These are phyloP conservation scores for Neoaliturus tenellus DNA, from an alignment of 2,888 invertebrate genomes.

Conservation along the genomic window DNA sequence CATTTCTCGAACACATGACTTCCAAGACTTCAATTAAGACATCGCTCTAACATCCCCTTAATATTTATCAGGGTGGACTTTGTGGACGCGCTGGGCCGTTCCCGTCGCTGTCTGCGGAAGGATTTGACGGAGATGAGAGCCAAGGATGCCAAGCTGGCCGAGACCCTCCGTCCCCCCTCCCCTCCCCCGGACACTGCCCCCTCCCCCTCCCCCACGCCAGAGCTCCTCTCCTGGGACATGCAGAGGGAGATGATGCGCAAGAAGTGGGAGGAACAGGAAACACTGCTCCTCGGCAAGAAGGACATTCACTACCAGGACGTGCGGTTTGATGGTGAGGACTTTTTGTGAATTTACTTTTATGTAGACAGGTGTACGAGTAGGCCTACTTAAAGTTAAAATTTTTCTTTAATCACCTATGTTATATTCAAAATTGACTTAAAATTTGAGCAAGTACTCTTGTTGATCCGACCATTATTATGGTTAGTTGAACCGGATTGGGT, in stretches of 20 bases:
- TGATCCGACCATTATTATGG: no score
- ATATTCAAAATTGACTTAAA: no score
- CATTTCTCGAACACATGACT: no score
- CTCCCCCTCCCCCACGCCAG: conserved; percentile 59
- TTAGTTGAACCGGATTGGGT: no score
- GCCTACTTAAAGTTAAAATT: no score
- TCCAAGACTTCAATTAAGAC: no score
- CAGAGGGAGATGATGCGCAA: conserved; percentile 83
- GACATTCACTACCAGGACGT: conserved; percentile 95
- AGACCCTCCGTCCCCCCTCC: conserved; percentile 37
- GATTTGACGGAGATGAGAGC: conserved; percentile 82
- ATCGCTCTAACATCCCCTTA: no score
- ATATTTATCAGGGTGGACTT: conserved; percentile 85
- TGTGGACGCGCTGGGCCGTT: conserved; percentile 90
- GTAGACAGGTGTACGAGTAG: no score
- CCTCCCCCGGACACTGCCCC: conserved; percentile 26
- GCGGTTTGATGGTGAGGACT: conserved; percentile 83
- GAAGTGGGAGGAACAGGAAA: conserved; percentile 93
- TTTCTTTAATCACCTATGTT: no score
- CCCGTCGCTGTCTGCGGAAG: conserved; percentile 87
- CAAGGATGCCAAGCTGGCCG: conserved; percentile 75
- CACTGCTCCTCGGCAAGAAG: conserved; percentile 81
- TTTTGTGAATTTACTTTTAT: no score
- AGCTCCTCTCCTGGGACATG: conserved; percentile 75
- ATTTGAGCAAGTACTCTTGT: no score